phyloP scores from a whole-genome alignment of 2,888 invertebrate genomes.

The Dorcus hopei region DNA sequence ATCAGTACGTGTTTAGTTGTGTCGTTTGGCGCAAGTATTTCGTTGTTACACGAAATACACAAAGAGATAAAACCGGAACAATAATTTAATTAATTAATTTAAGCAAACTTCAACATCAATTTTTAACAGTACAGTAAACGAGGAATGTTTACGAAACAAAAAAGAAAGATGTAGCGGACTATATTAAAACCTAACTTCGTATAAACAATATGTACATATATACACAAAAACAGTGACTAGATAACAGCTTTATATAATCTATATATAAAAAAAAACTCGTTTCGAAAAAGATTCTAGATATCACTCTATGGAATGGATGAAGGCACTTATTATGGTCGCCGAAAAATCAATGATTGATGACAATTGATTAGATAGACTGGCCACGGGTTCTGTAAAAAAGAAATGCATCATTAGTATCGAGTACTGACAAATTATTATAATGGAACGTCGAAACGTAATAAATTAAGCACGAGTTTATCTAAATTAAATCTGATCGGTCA shows the following conservation, averaged over 20 bases:
- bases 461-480: no score
- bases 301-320: constrained; percentile 42
- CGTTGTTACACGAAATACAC: no score
- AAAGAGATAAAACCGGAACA: background rate
- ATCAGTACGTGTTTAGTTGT: constrained; percentile 10
- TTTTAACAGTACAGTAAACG: background rate
- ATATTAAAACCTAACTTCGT: no score
- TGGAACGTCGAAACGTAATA: background rate
- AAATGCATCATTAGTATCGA: constrained; percentile 10
- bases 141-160: constrained; percentile 14
- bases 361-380: constrained; percentile 26
- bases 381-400: constrained; percentile 33
- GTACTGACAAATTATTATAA: constrained; percentile 5
- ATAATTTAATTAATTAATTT: background rate
- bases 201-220: constrained; percentile 1
- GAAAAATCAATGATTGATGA: constrained; percentile 20
- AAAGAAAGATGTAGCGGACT: background rate
- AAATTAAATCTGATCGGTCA: no score
- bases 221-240: constrained; percentile 18
- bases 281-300: constrained; percentile 33
- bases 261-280: constrained; percentile 42
- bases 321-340: constrained; percentile 40
- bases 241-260: constrained; percentile 33
- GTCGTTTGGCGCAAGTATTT: no score
- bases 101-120: background rate